phyloP scores from a whole-genome alignment of 2,113 vertebrate genomes.

The Boleophthalmus pectinirostris region DNA sequence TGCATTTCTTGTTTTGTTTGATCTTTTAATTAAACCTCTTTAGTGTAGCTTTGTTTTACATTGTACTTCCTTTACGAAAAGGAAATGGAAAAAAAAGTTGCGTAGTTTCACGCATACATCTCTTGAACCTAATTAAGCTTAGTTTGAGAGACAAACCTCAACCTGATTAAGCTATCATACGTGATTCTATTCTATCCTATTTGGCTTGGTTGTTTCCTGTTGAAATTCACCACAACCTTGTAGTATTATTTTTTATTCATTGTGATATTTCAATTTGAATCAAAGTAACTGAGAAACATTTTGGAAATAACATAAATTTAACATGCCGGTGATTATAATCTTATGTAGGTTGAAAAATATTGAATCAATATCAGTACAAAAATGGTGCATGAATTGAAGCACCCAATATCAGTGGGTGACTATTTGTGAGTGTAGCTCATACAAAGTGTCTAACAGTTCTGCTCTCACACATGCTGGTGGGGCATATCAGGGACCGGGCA shows the following conservation, averaged over 20 bases:
- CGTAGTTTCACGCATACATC: slow-evolving; percentile 48
- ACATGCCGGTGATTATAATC: background rate
- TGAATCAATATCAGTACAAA: background rate
- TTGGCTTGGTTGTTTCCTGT: background rate
- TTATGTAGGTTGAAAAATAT: background rate
- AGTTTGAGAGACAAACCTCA: background rate
- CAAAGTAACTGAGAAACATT: background rate
- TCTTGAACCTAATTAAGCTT: slow-evolving; percentile 19
- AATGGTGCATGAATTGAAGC: background rate
- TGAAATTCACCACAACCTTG: background rate
- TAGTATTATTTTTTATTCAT: background rate
- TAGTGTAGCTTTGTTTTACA: slow-evolving; percentile 70
- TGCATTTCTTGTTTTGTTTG: slow-evolving; percentile 71
- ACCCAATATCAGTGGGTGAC: background rate
- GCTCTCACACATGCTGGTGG: slow-evolving; percentile 47
- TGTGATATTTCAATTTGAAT: background rate
- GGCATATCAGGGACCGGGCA: slow-evolving; percentile 67
- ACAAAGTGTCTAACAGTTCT: background rate
- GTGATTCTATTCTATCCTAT: background rate
- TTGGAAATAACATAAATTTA: too few relatives aligned
- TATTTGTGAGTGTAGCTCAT: background rate
- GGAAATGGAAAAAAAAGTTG: slow-evolving; percentile 59
- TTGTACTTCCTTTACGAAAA: slow-evolving; percentile 62
- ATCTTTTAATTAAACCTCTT: slow-evolving; percentile 74
- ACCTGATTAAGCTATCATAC: background rate